These are phyloP conservation scores for Tenthredo notha DNA, from an alignment of 2,888 invertebrate species.

Conservation along the genomic window DNA sequence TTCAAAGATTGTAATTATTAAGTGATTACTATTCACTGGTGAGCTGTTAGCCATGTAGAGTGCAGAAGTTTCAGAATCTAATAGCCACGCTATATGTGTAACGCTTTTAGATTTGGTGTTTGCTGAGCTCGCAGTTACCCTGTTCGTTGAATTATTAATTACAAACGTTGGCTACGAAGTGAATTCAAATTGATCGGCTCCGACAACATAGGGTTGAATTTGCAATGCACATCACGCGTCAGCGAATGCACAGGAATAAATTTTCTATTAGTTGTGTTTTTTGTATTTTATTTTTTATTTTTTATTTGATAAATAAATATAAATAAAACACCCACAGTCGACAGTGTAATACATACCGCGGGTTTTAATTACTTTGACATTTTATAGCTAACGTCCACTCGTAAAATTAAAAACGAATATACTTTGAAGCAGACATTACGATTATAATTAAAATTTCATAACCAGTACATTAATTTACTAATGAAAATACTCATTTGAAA, in stretches of 20 bases:
- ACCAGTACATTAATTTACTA: not conserved
- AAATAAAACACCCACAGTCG: not conserved
- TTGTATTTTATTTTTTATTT: not conserved
- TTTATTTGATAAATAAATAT: not conserved
- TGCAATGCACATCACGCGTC: conserved; percentile 37
- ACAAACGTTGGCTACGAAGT: not conserved
- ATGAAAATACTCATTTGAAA: conserved; percentile 14
- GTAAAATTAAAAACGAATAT: conserved; percentile 8
- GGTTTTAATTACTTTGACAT: conserved; percentile 8
- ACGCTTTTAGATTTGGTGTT: conserved; percentile 4
- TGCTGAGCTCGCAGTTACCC: conserved; percentile 26
- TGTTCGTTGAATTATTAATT: conserved; percentile 47
- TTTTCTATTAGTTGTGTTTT: not conserved
- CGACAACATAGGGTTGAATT: conserved; percentile 5
- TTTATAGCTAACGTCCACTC: not conserved
- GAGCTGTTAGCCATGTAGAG: not conserved
- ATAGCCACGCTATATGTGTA: not conserved
- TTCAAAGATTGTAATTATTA: not conserved
- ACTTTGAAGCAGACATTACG: not conserved
- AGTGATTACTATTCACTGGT: not conserved
- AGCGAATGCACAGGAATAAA: not conserved
- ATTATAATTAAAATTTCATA: not conserved
- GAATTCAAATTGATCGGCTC: conserved; percentile 42
- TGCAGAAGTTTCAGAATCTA: conserved; percentile 1
- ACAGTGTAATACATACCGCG: not conserved